Evolutionary conservation across 2,797 vertebrate species (phyloP).

Genomic region (Lemur catta): DNA sequence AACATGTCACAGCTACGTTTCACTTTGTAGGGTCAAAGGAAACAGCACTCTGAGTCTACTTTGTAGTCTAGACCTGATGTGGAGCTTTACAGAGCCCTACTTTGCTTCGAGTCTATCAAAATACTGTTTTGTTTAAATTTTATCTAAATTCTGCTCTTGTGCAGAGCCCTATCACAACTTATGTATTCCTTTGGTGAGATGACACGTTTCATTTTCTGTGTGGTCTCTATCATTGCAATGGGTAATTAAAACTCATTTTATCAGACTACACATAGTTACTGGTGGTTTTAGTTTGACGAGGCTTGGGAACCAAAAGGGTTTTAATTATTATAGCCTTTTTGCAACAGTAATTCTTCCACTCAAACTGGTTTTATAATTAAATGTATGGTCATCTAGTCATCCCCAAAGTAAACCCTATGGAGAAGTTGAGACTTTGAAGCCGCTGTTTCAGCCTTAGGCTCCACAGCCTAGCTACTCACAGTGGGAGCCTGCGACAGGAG

Average conservation of each 20-base stretch:
- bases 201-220: not conserved
- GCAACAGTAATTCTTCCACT: not conserved
- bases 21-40: not conserved
- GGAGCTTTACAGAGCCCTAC: not conserved
- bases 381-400: not conserved
- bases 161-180: not conserved
- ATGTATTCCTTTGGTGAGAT: not conserved
- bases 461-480: not conserved
- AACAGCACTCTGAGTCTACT: not conserved
- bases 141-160: not conserved
- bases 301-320: not conserved
- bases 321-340: not conserved
- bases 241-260: not conserved
- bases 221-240: not conserved
- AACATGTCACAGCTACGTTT: not conserved
- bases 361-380: not conserved
- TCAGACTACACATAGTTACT: not conserved
- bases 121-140: not conserved
- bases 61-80: not conserved
- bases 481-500: fast-evolving
- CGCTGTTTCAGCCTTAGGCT: not conserved
- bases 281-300: not conserved
- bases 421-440: not conserved
- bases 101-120: not conserved
- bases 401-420: not conserved